Conservation (phyloP, 2,113 vertebrate species). For the Paramormyrops kingsleyae region DNA sequence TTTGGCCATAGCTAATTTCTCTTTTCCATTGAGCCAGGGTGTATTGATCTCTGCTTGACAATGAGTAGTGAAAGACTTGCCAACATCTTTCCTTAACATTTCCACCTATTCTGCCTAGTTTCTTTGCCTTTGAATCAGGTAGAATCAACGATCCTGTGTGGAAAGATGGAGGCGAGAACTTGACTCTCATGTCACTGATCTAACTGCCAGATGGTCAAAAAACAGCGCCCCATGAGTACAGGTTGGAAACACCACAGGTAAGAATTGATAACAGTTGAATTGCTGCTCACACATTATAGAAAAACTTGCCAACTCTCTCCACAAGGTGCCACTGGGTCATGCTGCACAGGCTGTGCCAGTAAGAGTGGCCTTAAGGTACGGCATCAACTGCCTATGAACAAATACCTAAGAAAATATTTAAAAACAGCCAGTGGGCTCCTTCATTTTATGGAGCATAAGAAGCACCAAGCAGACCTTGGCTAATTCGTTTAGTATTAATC, state of each 20-base stretch:
- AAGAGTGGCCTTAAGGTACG: background rate
- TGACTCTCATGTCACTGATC: background rate
- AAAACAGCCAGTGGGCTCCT: background rate
- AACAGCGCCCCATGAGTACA: background rate
- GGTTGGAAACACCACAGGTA: background rate
- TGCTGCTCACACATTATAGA: background rate
- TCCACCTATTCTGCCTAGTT: background rate
- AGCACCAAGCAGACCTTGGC: background rate
- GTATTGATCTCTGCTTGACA: background rate
- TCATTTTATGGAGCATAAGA: background rate
- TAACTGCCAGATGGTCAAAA: background rate
- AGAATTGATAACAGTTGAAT: background rate
- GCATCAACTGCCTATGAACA: background rate
- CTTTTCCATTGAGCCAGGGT: background rate
- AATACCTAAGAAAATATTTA: background rate
- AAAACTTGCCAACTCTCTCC: background rate
- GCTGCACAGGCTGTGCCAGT: background rate
- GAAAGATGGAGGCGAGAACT: background rate
- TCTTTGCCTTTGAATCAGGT: background rate
- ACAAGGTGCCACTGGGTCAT: background rate
- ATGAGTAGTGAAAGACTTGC: background rate
- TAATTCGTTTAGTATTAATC: background rate
- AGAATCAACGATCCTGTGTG: background rate
- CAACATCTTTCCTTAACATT: background rate
- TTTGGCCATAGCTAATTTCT: background rate